A percentile compares a stretch with the other conserved stretches of the same genome.
These are phyloP conservation scores for Alouatta caraya DNA, from an alignment of 2,797 vertebrate genomes.

Conservation along the genomic window DNA sequence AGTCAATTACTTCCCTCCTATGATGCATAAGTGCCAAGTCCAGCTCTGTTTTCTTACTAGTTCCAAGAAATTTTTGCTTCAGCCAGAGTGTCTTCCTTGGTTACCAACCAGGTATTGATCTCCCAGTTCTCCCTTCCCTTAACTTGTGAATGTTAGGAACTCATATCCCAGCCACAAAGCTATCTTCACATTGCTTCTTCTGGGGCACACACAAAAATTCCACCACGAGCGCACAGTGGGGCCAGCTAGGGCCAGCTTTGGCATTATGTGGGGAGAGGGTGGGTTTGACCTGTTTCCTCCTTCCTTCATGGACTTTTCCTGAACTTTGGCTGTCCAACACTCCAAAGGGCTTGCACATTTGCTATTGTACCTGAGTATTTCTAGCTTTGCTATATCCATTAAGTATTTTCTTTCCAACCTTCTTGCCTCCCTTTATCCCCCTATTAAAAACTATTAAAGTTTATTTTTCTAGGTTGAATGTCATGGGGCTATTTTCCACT, in stretches of 20 bases:
- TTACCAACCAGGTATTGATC: not conserved
- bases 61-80: not conserved
- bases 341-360: not conserved
- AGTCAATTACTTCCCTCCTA: not conserved
- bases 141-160: not conserved
- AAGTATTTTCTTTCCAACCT: slow-evolving; percentile 26
- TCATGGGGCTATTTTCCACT: not conserved
- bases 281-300: not conserved
- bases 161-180: not conserved
- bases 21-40: not conserved
- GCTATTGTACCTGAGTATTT: not conserved
- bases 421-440: not conserved
- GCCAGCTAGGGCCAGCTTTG: rapidly evolving
- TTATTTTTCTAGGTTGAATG: slow-evolving; percentile 33
- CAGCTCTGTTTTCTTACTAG: not conserved
- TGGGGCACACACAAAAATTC: not conserved
- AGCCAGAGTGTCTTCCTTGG: not conserved
- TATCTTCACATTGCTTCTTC: rapidly evolving
- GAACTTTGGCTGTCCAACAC: not conserved
- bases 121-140: not conserved
- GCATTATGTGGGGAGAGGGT: too few species aligned
- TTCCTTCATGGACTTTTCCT: not conserved
- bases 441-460: not conserved
- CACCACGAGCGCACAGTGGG: not conserved
- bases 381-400: not conserved